These are phyloP conservation scores for Anthopleura sola DNA, from an alignment of 64 coral and sea anemone species.

Conservation along the genomic window DNA sequence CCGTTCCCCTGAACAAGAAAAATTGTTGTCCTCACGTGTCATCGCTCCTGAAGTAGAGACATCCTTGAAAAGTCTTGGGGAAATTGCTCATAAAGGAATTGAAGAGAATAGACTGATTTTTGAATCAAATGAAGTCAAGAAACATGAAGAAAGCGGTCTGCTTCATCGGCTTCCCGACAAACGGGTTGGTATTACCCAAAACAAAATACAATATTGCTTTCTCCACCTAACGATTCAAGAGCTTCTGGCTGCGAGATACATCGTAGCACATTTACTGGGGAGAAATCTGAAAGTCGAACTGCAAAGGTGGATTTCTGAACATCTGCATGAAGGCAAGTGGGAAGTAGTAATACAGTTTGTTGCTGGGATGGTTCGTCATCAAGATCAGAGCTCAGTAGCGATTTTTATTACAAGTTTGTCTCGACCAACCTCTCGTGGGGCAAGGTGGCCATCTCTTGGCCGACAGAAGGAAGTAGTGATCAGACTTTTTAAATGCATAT, in stretches of 20 bases:
- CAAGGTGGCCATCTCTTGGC: not conserved
- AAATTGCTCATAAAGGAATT: too few species aligned
- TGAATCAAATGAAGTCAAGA: too few species aligned
- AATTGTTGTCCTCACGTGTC: too few species aligned
- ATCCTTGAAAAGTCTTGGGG: too few species aligned
- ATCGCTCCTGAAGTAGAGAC: not conserved
- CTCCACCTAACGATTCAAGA: conserved; percentile 4
- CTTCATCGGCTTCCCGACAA: too few species aligned
- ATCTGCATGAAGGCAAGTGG: too few species aligned
- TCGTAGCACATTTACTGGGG: too few species aligned
- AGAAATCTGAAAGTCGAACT: not conserved
- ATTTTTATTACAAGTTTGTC: not conserved
- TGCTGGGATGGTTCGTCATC: not conserved
- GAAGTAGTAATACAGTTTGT: conserved; percentile 28
- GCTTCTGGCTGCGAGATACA: not conserved
- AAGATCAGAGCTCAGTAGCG: not conserved
- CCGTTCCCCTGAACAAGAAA: not conserved
- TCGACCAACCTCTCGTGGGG: not conserved
- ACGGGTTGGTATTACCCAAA: too few species aligned
- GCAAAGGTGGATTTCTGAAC: too few species aligned
- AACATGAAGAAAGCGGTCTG: too few species aligned
- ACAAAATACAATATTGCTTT: too few species aligned
- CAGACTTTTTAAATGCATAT: not conserved
- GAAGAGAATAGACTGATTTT: too few species aligned
- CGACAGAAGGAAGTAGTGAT: not conserved